Conservation (phyloP, 2,113 vertebrate genomes). For the Picathartes gymnocephalus region DNA sequence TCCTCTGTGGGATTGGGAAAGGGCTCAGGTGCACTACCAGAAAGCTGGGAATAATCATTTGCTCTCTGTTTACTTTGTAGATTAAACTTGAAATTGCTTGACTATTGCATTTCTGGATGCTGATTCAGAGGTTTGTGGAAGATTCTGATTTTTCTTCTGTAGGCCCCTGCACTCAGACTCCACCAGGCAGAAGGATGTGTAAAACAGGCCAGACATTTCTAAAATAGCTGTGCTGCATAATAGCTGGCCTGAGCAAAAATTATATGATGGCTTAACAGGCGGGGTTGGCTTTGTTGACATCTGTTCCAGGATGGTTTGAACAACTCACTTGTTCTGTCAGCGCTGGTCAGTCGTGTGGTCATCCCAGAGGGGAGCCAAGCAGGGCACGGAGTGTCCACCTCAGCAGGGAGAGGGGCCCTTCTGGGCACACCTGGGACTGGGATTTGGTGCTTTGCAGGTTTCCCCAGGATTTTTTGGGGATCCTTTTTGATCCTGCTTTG, state of each 20-base stretch:
- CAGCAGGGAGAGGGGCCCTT: neutral
- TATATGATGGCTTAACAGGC: neutral
- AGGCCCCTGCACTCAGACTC: neutral
- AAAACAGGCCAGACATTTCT: neutral
- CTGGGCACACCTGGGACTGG: neutral
- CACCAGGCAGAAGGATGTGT: neutral
- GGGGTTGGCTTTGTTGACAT: neutral
- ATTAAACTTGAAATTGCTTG: neutral
- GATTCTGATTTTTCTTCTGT: neutral
- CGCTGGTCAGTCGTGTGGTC: neutral
- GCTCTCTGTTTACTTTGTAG: neutral
- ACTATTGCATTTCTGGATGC: neutral
- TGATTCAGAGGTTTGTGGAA: neutral
- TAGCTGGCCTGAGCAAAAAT: neutral
- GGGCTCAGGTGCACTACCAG: neutral
- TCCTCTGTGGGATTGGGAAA: neutral
- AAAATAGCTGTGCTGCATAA: constrained; percentile 1
- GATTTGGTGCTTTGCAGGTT: neutral
- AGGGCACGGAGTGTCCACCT: fast-evolving
- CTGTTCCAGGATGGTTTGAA: neutral
- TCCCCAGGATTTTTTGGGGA: neutral
- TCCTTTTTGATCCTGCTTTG: neutral
- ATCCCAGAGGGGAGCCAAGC: neutral
- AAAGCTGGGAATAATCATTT: neutral
- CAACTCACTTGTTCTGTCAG: neutral